Evolutionary conservation across 2,113 vertebrate genomes (phyloP).

Genomic region (Laticauda colubrina): DNA sequence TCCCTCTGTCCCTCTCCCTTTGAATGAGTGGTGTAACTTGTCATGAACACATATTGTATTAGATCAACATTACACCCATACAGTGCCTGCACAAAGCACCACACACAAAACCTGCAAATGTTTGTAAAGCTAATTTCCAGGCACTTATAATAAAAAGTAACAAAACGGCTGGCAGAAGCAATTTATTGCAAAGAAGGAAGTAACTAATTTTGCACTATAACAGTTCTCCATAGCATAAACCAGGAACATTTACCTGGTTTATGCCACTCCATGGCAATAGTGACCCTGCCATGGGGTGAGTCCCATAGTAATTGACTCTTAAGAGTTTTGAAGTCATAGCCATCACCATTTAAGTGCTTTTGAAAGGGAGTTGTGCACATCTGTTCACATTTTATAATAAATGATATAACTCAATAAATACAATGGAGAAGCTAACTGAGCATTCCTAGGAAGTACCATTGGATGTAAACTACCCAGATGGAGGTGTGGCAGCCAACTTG

Average conservation of each 20-base stretch:
- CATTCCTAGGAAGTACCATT: not conserved
- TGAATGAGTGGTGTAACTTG: slow-evolving; percentile 25
- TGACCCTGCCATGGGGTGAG: not conserved
- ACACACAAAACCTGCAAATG: slow-evolving; percentile 12
- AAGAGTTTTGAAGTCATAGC: not conserved
- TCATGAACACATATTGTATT: slow-evolving; percentile 29
- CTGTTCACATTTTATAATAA: not conserved
- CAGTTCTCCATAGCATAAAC: not conserved
- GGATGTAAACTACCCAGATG: not conserved
- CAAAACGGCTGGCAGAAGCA: not conserved
- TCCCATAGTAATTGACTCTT: not conserved
- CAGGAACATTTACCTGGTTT: not conserved
- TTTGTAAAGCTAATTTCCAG: not conserved
- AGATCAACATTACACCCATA: slow-evolving; percentile 19
- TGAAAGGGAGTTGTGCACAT: no score
- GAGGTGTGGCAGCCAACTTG: not conserved
- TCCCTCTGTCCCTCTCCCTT: not conserved
- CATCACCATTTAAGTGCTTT: no score
- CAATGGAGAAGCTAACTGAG: not conserved
- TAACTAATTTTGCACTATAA: not conserved
- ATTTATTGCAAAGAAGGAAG: not conserved
- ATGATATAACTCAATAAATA: not conserved
- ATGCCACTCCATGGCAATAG: not conserved
- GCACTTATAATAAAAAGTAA: not conserved
- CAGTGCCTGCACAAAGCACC: not conserved